Conservation (phyloP, 2,888 invertebrate species). For the Leptarthrus brevirostris region DNA sequence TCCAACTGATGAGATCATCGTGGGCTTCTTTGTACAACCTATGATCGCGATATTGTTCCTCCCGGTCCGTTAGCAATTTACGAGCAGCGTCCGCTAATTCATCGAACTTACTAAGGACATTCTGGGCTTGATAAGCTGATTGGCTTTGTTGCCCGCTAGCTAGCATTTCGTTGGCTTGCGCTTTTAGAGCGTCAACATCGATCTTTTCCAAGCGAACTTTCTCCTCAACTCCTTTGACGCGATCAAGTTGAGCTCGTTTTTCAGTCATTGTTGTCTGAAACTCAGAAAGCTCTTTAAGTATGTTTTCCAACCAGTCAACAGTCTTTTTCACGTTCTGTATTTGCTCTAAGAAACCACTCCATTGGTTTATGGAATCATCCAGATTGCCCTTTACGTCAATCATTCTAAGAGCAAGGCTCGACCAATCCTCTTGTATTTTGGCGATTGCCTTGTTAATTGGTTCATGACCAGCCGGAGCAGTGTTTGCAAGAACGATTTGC, state of each 20-base stretch:
- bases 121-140: conserved; percentile 85
- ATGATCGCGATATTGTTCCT: conserved; percentile 89
- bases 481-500: conserved; percentile 90
- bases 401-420: conserved; percentile 85
- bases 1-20: conserved; percentile 89
- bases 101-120: conserved; percentile 86
- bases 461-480: conserved; percentile 88
- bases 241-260: conserved; percentile 86
- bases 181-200: conserved; percentile 86
- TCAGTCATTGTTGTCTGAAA: conserved; percentile 86
- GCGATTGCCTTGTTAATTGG: conserved; percentile 85
- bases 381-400: conserved; percentile 88
- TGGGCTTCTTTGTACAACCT: conserved; percentile 90
- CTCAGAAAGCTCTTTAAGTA: conserved; percentile 78
- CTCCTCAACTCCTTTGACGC: conserved; percentile 86
- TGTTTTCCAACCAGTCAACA: conserved; percentile 80
- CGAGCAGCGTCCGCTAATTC: conserved; percentile 80
- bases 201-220: conserved; percentile 89
- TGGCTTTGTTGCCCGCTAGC: conserved; percentile 86
- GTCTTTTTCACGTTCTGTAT: conserved; percentile 86
- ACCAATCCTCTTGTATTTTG: conserved; percentile 91
- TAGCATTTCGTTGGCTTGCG: conserved; percentile 87
- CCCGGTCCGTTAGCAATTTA: conserved; percentile 80
- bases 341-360: conserved; percentile 91
- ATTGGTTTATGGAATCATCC: conserved; percentile 90